phyloP scores from a whole-genome alignment of 2,888 invertebrate species.

The Synanthedon tipuliformis region DNA sequence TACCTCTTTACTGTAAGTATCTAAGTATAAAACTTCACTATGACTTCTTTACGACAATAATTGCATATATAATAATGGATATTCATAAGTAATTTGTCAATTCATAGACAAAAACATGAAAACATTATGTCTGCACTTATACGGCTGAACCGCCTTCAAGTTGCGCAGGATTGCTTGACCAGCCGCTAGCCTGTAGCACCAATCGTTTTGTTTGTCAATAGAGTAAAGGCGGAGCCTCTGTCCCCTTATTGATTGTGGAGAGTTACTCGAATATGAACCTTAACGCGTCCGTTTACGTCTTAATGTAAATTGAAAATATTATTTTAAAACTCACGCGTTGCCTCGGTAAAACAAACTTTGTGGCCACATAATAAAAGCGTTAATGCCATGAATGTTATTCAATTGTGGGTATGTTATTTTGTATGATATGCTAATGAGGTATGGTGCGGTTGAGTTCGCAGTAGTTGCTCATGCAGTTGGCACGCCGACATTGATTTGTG shows the following conservation, averaged over 20 bases:
- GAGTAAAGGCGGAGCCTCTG: conserved; percentile 42
- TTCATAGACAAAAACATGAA: background rate
- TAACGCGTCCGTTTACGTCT: background rate
- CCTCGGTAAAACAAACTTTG: conserved; percentile 10
- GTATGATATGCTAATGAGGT: conserved; percentile 62
- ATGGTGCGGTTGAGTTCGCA: conserved; percentile 59
- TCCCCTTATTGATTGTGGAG: conserved; percentile 16
- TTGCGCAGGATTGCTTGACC: conserved; percentile 58
- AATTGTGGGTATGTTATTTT: conserved; percentile 49
- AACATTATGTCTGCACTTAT: background rate
- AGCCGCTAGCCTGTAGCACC: conserved; percentile 34
- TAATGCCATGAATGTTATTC: conserved; percentile 17
- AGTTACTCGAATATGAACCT: background rate
- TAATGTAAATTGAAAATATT: background rate
- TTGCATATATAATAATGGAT: too few species aligned
- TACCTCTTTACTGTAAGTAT: too few species aligned
- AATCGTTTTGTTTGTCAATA: conserved; percentile 58
- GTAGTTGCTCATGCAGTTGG: conserved; percentile 62
- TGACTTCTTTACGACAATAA: too few species aligned
- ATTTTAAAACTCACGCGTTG: background rate
- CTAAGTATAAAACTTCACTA: too few species aligned
- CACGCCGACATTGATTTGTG: conserved; percentile 57
- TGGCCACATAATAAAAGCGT: conserved; percentile 16
- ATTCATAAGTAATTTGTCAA: too few species aligned
- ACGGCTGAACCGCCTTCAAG: conserved; percentile 27